Evolutionary conservation across 2,888 invertebrate genomes (phyloP), one percentile per base, ranked within the genome.

Genomic region (Paralinhomoeus sp.): DNA sequence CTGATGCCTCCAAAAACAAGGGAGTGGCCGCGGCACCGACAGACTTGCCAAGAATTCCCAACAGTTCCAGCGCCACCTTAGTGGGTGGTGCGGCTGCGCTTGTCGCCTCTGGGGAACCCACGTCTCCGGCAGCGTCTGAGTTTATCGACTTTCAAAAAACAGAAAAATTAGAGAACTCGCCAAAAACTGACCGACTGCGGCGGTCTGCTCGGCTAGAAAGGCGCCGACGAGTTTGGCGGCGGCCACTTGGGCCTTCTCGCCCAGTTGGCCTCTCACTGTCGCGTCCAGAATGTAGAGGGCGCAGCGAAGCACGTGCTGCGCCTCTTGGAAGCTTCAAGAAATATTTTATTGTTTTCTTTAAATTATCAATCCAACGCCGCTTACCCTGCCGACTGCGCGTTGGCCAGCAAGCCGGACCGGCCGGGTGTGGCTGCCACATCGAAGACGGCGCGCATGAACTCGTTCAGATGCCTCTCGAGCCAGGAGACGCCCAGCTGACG

Each of bases 261-360:
- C 83, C 22, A 97, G 71, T 75, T 93, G 77, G 62, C 82, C 80
- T 0, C 93, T 89, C 34, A 93, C 72, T 1, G 85, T 77, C 48
- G 82, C 79, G 41, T 87, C 74, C 44, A 93, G 69, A 52, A 93
- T 84, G 64, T 87, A 97, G 62, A 81, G 82, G 48, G 93, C 82
- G 64, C 93, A 97, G 66, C 89, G 89, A 53, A 93, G 75, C 1
- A 91, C 87, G 63, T 91, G 89, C 2, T 93, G 89, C 0, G 91
- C 87, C 60, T 97, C 93, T 0, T 85, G 84, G 17, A 82, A 81
- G 1, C 85, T 83, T 5, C 27, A n/a, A n/a, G n/a, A n/a, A n/a
- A n/a, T n/a, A n/a, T n/a, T n/a, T n/a, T n/a, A n/a, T n/a, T n/a
- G n/a, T n/a, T n/a, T n/a, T n/a, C n/a, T n/a, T n/a, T n/a, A 31